These are phyloP conservation scores for Microchirus variegatus DNA, from an alignment of 2,797 vertebrate genomes.

Conservation along the genomic window DNA sequence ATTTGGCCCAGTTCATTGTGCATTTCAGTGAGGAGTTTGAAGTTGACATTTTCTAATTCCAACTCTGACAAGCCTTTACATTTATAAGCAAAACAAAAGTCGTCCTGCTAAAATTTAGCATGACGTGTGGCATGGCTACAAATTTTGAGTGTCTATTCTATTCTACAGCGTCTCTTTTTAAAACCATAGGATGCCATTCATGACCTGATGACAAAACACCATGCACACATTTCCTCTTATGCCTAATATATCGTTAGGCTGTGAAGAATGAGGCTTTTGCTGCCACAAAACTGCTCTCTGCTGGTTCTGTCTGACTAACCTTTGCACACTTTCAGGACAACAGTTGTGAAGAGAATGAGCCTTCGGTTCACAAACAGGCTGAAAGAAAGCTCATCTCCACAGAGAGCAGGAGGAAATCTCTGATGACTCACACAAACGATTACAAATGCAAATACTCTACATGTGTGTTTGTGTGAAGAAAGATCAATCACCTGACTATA, in stretches of 20 bases:
- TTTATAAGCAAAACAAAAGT: neutral
- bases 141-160: too few species aligned
- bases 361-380: neutral
- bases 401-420: too few species aligned
- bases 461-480: slow-evolving; percentile 32
- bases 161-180: slow-evolving; percentile 50
- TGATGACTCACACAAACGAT: neutral
- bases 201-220: slow-evolving; percentile 51
- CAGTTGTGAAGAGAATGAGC: neutral
- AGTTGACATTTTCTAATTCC: neutral
- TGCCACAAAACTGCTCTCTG: slow-evolving; percentile 84
- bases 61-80: neutral
- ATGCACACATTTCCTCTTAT: slow-evolving; percentile 57
- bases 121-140: too few species aligned
- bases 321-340: slow-evolving; percentile 29
- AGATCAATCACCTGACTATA: slow-evolving; percentile 21
- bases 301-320: slow-evolving; percentile 66
- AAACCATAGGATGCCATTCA: slow-evolving; percentile 55
- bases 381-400: too few species aligned
- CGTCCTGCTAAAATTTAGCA: neutral
- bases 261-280: slow-evolving; percentile 48
- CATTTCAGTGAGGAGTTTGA: neutral
- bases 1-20: too few species aligned
- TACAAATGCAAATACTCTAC: slow-evolving; percentile 6
- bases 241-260: slow-evolving; percentile 57